Evolutionary conservation across 2,888 invertebrate species (phyloP).

Genomic region (Serrognathus titanus): DNA sequence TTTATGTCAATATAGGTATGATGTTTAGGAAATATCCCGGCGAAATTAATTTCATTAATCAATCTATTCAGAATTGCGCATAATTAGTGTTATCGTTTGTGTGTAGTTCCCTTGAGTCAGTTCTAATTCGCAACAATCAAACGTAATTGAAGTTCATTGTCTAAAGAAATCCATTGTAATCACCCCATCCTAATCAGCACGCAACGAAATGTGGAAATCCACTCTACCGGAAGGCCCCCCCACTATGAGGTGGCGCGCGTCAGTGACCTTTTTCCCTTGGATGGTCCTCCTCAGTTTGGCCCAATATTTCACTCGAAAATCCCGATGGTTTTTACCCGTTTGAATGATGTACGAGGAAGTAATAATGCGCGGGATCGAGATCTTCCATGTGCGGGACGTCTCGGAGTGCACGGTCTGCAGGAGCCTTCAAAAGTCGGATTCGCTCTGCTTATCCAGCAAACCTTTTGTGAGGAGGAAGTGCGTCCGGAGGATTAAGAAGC

Average conservation of each 20-base stretch:
- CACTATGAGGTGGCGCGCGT: not conserved
- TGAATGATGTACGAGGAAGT: conserved; percentile 7
- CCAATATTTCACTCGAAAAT: not conserved
- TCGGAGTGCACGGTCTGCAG: not conserved
- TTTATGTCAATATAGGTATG: too few species aligned
- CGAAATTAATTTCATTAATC: too few species aligned
- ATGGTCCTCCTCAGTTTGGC: not conserved
- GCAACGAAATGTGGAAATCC: not conserved
- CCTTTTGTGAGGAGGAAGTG: conserved; percentile 10
- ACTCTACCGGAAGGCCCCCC: not conserved
- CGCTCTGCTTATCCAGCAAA: not conserved
- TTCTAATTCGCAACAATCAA: too few species aligned
- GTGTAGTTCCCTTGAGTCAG: too few species aligned
- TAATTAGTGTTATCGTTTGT: too few species aligned
- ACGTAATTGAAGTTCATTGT: too few species aligned
- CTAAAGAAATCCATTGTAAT: too few species aligned
- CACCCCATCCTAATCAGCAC: too few species aligned
- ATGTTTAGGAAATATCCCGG: too few species aligned
- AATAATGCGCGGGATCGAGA: conserved; percentile 6
- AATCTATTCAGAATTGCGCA: too few species aligned
- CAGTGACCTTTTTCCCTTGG: conserved; percentile 2
- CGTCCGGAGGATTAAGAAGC: conserved; percentile 5
- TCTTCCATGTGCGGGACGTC: conserved; percentile 5
- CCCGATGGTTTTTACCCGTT: not conserved
- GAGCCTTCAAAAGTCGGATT: not conserved